These are phyloP conservation scores for Limnephilus auricula DNA, from an alignment of 2,888 invertebrate genomes.

Conservation along the genomic window DNA sequence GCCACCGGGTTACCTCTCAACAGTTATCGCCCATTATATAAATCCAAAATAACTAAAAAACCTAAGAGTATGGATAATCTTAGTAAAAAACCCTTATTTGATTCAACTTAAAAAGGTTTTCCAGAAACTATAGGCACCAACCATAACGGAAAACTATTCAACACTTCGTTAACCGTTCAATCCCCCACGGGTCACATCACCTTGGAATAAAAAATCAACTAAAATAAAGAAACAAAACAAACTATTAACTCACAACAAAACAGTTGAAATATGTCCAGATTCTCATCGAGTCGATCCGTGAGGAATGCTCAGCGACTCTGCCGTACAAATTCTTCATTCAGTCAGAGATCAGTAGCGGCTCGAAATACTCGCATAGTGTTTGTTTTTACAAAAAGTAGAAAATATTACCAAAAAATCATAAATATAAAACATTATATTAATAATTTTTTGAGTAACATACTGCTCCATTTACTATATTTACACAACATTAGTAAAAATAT, in stretches of 20 bases:
- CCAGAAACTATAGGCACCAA: neutral
- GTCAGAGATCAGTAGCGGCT: conserved; percentile 13
- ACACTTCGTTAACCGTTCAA: neutral
- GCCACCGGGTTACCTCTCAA: too few relatives aligned
- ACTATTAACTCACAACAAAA: conserved; percentile 19
- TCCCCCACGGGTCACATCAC: neutral
- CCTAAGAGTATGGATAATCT: too few relatives aligned
- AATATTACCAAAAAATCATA: neutral
- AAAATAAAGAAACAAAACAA: neutral
- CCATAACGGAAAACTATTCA: neutral
- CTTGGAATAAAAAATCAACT: neutral
- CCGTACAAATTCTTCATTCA: conserved; percentile 43
- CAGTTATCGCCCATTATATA: too few relatives aligned
- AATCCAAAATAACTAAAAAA: neutral
- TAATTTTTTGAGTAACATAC: neutral
- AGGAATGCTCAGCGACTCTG: conserved; percentile 26
- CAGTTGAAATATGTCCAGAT: conserved; percentile 26
- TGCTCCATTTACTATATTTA: too few relatives aligned
- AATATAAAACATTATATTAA: neutral
- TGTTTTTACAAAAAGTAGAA: neutral
- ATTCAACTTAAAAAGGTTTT: neutral
- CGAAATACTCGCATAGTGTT: neutral
- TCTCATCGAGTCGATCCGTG: conserved; percentile 20
- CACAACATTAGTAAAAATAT: too few relatives aligned
- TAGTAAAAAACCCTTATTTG: too few relatives aligned